Base-by-base conservation (phyloP, 30 jellyfish, hydroid and myxozoan genomes). In the Chrysaora quinquecirrha region DNA sequence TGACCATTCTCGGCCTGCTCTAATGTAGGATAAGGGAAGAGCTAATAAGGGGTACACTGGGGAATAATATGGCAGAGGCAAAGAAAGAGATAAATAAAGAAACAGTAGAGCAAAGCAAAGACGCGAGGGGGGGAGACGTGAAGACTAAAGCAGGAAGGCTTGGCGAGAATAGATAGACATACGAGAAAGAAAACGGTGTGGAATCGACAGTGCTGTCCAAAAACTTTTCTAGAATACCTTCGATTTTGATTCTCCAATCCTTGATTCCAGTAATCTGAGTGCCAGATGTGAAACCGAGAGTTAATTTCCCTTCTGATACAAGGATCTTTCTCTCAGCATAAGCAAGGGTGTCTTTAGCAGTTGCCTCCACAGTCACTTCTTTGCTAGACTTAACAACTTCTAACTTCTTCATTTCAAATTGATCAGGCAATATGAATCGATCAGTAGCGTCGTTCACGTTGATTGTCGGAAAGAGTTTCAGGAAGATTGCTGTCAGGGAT, bases 381-480 rank as follows among this genome's bases (percentile, higher is more conserved):
- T 84, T 73, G 23, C 71, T 66, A 7, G 48, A 38, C 34, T 27
- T 38, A n/a, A 3, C 87, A 28, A 84, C 50, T 30, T 43, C 70
- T 22, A 84, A 56, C 67, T 52, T 64, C 1, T 62, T 78, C 21
- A 84, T 33, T 49, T 71, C 73, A 73, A 69, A 84, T 14, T 49
- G 46, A 22, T 84, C 95, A 1, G 95, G 76, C 27, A 33, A 12
- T 65, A 84, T 84, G 56, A 84, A 84, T 16, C 62, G 23, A 33
- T 63, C 71, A 12, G 95, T 50, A 27, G 95, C 63, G 27, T 29
- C 77, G 10, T 19, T 32, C 14, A 84, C 72, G 4, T 60, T 46
- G 72, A 84, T 71, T 0, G 83, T 3, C 4, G 95, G 95, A 64
- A 84, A 84, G 47, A 84, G 30, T 24, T 20, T 35, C 27, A 25